Base-by-base conservation (phyloP, 2,888 invertebrate species). In the Hoplodrina ambigua region DNA sequence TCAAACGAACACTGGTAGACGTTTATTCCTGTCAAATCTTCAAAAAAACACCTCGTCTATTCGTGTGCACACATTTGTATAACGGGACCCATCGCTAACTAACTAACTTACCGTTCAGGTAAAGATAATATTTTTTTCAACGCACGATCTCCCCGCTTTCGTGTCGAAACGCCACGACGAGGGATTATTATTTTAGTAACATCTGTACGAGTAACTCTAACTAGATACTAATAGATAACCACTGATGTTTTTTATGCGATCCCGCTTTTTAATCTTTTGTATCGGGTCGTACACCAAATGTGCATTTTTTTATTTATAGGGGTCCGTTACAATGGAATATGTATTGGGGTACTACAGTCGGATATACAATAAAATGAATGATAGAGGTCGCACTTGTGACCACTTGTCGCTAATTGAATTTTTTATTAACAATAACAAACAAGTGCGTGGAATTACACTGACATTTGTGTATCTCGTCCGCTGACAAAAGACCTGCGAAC, bases 161-260 rank as follows among this genome's bases (percentile, higher is more conserved):
- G 86, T 89, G 89, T 83, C 81, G 77, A 77, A 71, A 74, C 71
- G 73, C 75, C 75, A 80, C 74, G 75, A 75, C 65, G 78, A 83
- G 87, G 92, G 94, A 94, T 96, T 95, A 95, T 94, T 93, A 93
- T 93, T 92, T 91, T 86, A 86, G 91, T 92, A 94, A 94, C 95
- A 95, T 95, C 94, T 95, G 95, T 94, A 93, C 90, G 84, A 88
- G 91, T 91, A 92, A 92, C 91, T 91, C 92, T 93, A 95, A 95
- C 94, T 94, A 94, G 96, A 96, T 94, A 95, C 94, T 94, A 94
- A 95, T 95, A 95, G 95, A 94, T 94, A 94, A 94, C 94, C 94
- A 90, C 95, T 93, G 94, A 92, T 95, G 95, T 87, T 95, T 95
- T 96, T 95, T 95, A 95, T 95, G 91, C 87, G 88, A 85, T 85